Evolutionary conservation across 2,113 vertebrate genomes (phyloP).

Genomic region (Climacteris rufus): DNA sequence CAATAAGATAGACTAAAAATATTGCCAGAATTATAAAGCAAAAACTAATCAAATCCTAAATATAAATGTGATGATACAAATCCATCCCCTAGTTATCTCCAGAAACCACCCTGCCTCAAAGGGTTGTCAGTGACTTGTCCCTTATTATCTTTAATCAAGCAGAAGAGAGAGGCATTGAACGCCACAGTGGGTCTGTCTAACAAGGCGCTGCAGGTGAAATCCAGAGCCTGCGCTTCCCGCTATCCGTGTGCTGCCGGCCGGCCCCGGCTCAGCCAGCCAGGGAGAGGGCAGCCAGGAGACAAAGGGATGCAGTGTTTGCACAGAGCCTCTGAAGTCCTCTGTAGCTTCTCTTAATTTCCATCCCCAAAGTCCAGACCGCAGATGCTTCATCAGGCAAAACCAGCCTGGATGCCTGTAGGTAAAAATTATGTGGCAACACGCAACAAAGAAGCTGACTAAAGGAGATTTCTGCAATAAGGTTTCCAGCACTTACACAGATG

Average conservation of each 20-base stretch:
- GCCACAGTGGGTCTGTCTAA: not conserved
- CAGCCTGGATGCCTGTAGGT: not conserved
- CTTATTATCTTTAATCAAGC: constrained; percentile 47
- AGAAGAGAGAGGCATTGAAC: not conserved
- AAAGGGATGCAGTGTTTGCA: not conserved
- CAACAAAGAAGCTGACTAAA: constrained; percentile 18
- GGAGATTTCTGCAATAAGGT: constrained; percentile 14
- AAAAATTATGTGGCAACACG: not conserved
- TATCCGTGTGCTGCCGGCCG: fast-evolving
- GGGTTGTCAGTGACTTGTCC: not conserved
- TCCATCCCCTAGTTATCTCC: constrained; percentile 33
- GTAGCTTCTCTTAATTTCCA: not conserved
- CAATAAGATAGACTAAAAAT: constrained; percentile 34
- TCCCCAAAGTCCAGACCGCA: not conserved
- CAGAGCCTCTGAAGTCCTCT: not conserved
- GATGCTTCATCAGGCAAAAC: not conserved
- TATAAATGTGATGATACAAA: constrained; percentile 19
- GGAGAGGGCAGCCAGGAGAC: not conserved
- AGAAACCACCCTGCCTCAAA: constrained; percentile 41
- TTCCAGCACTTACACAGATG: not conserved
- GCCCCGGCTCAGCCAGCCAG: not conserved
- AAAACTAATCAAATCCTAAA: constrained; percentile 48
- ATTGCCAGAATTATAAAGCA: not conserved
- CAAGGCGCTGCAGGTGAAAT: constrained; percentile 19
- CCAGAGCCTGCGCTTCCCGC: not conserved